Evolutionary conservation across 2,888 invertebrate genomes (phyloP).

Genomic region (Villa cingulata): DNA sequence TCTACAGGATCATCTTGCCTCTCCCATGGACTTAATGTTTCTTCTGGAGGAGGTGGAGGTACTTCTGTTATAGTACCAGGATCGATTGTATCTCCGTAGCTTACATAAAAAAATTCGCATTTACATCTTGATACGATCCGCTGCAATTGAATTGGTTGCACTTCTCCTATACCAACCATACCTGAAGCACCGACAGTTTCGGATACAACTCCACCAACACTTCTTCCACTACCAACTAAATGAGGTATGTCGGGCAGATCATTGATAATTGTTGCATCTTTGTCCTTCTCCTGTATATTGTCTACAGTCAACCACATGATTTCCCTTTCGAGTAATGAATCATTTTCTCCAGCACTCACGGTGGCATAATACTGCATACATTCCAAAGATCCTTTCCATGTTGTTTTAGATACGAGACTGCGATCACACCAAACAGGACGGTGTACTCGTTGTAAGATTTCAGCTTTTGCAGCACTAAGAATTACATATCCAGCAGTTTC

Average conservation of each 20-base stretch:
- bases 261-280: slow-evolving; percentile 61
- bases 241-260: slow-evolving; percentile 76
- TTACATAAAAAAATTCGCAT: slow-evolving; percentile 95
- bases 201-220: slow-evolving; percentile 92
- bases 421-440: slow-evolving; percentile 79
- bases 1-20: slow-evolving; percentile 80
- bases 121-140: slow-evolving; percentile 94
- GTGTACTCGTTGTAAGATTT: slow-evolving; percentile 79
- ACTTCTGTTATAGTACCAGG: slow-evolving; percentile 44
- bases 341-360: slow-evolving; percentile 67
- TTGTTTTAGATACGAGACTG: slow-evolving; percentile 80
- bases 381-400: slow-evolving; percentile 88
- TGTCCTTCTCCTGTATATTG: slow-evolving; percentile 76
- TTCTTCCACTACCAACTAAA: slow-evolving; percentile 85
- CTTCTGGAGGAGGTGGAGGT: slow-evolving; percentile 57
- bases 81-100: slow-evolving; percentile 66
- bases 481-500: slow-evolving; percentile 97
- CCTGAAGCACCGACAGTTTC: slow-evolving; percentile 75
- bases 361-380: slow-evolving; percentile 99
- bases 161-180: slow-evolving; percentile 45
- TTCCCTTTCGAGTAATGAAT: slow-evolving; percentile 61
- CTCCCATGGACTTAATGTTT: slow-evolving; percentile 61
- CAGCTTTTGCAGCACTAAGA: slow-evolving; percentile 89
- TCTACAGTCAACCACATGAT: slow-evolving; percentile 94
- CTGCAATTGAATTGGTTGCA: slow-evolving; percentile 61